Conservation (phyloP, 2,113 vertebrate genomes). For the Acanthisitta chloris region DNA sequence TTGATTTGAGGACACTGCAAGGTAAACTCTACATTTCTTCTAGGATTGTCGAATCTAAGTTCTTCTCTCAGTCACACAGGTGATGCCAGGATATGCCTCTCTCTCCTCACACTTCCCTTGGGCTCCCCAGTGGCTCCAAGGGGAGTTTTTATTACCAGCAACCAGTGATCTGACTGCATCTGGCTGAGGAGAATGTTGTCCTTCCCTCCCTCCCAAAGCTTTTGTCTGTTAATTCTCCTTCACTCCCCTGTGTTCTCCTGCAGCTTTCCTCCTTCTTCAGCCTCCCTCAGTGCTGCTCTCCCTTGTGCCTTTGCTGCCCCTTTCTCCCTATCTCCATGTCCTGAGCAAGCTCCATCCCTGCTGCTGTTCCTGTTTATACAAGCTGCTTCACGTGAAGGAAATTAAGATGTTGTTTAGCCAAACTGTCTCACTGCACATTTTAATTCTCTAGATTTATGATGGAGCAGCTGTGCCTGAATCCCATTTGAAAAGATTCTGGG, state of each 20-base stretch:
- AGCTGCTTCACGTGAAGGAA: slow-evolving; percentile 44
- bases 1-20: background rate
- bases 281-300: background rate
- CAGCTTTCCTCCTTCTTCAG: background rate
- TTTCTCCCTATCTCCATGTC: background rate
- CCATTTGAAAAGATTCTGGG: slow-evolving; percentile 16
- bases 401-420: slow-evolving; percentile 26
- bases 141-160: background rate
- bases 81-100: background rate
- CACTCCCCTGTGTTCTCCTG: background rate
- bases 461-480: slow-evolving; percentile 44
- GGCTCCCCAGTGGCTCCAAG: background rate
- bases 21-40: background rate
- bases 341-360: background rate
- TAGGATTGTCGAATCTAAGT: background rate
- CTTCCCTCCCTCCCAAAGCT: background rate
- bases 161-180: background rate
- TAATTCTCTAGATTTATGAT: slow-evolving; percentile 11
- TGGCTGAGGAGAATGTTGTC: background rate
- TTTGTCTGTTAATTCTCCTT: background rate
- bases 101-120: background rate
- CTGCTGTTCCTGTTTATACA: slow-evolving; percentile 7
- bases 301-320: background rate
- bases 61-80: background rate
- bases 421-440: slow-evolving; percentile 11